These are phyloP conservation scores for Emydocephalus ijimae DNA, from an alignment of 2,113 vertebrate genomes.

Conservation along the genomic window DNA sequence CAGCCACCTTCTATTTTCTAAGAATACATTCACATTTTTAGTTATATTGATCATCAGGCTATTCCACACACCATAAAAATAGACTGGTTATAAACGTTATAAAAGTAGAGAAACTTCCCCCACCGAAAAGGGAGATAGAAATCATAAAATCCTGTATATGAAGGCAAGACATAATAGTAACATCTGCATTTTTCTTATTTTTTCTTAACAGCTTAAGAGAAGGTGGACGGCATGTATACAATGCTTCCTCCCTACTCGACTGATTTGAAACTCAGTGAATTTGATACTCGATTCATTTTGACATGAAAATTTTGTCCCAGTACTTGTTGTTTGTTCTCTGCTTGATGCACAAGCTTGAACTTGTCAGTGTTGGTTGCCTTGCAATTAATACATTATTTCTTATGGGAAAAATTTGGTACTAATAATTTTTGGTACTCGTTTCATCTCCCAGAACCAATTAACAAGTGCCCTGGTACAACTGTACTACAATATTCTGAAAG, in stretches of 20 bases:
- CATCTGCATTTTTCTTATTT: not conserved
- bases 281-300: not conserved
- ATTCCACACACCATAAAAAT: not conserved
- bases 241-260: not conserved
- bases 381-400: not conserved
- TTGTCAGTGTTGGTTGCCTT: not conserved
- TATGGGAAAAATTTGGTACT: not conserved
- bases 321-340: not conserved
- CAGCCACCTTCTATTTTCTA: not conserved
- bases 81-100: not conserved
- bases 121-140: not conserved
- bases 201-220: not conserved
- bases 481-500: not conserved
- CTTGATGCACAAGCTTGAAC: not conserved
- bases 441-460: not conserved
- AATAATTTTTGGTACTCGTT: not conserved
- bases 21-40: not conserved
- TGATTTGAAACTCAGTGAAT: not conserved
- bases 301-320: not conserved
- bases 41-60: not conserved
- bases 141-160: not conserved
- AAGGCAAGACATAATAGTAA: not conserved
- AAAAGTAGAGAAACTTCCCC: not conserved
- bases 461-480: not conserved
- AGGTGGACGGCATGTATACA: not conserved